Evolutionary conservation across 2,113 vertebrate species (phyloP).

Genomic region (Hemicordylus capensis): DNA sequence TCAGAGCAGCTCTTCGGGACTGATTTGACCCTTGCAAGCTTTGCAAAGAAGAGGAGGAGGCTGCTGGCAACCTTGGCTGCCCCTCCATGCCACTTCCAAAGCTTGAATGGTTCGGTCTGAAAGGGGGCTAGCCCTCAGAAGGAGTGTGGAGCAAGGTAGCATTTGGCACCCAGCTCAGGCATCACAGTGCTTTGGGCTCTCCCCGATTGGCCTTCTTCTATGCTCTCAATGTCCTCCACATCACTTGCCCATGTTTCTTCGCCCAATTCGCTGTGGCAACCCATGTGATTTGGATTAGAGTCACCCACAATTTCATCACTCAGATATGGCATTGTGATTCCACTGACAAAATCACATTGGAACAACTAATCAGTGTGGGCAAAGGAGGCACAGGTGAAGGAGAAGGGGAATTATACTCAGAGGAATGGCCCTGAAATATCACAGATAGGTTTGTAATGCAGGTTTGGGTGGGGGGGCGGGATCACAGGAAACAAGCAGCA

Average conservation of each 20-base stretch:
- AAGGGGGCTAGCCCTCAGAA: too few species aligned
- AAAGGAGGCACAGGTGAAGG: background rate
- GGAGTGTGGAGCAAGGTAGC: too few species aligned
- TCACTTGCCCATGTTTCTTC: background rate
- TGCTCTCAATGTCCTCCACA: background rate
- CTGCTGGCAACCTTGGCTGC: too few species aligned
- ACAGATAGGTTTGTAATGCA: background rate
- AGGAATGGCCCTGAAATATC: background rate
- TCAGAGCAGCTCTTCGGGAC: too few species aligned
- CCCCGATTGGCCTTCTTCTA: too few species aligned
- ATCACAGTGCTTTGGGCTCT: too few species aligned
- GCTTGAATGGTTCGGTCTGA: too few species aligned
- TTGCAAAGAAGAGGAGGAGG: too few species aligned
- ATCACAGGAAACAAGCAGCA: background rate
- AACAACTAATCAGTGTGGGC: background rate
- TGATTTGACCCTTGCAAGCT: too few species aligned
- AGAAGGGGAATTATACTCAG: background rate
- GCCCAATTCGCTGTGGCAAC: background rate
- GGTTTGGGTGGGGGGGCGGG: too few species aligned
- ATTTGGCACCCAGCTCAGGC: too few species aligned
- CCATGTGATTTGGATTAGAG: background rate
- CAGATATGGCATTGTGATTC: background rate
- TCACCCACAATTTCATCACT: background rate
- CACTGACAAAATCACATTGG: background rate
- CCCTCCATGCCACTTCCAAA: too few species aligned